Base-by-base conservation (phyloP, 1,140 invertebrate genomes). In the Trachymyrmex septentrionalis region DNA sequence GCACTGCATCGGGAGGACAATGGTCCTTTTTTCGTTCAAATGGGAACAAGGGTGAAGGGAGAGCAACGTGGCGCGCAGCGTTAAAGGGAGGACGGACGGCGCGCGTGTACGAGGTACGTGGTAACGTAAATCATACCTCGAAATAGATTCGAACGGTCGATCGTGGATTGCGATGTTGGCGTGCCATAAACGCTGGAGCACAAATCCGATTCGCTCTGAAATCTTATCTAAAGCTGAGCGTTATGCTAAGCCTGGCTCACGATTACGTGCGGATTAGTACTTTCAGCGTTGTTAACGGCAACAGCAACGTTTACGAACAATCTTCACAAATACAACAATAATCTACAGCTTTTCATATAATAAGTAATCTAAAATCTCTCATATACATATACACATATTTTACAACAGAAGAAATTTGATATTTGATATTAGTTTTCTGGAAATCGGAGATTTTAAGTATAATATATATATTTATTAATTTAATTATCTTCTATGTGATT, bases 91-190 rank as follows among this genome's bases (percentile, higher is more conserved):
- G 44, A 75, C 53, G 66, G 66, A 69, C 30, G 19, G 27, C 53
- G 63, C 30, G 21, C 63, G 77, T 78, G 77, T 86, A 64, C 84
- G 64, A 24, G 53, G 50, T 77, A 61, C 73, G 69, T 63, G 63
- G 82, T 78, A 87, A 90, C 88, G 88, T 91, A 91, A 90, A 91
- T 91, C 89, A 80, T 90, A 88, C 67, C 87, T 85, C 84, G 88
- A 85, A 59, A 82, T 87, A 90, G 86, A 90, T 89, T 89, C 55
- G 85, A 66, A 85, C 78, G 63, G 21, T 78, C 72, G 63, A 44
- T 75, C 61, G 27, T 75, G 75, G 84, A 63, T 73, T 71, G 73
- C 75, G 27, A 48, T 71, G 85, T 63, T 59, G 86, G 30, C 59
- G 27, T 34, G 10, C 66, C 73, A 64, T 87, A 85, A 89, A 69